phyloP scores from a whole-genome alignment of 2,888 invertebrate genomes.

The Stegophylla sp. region DNA sequence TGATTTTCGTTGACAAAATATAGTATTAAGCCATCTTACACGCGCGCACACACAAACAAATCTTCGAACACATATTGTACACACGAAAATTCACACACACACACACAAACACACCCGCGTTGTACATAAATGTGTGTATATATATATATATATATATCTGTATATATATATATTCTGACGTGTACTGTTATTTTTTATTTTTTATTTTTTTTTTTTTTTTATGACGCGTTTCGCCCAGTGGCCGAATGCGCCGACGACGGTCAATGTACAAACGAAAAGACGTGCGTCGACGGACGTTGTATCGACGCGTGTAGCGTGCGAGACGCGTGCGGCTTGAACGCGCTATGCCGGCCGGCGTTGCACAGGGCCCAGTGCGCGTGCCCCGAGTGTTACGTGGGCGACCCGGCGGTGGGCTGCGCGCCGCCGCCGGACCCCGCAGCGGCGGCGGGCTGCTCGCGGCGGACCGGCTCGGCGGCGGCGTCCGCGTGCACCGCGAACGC shows the following conservation, averaged over 20 bases:
- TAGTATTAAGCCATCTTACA: constrained; percentile 35
- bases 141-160: constrained; percentile 49
- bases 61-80: neutral
- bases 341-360: constrained; percentile 82
- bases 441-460: constrained; percentile 5
- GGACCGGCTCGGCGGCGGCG: neutral
- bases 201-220: constrained; percentile 57
- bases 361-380: constrained; percentile 88
- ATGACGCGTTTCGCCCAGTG: constrained; percentile 66
- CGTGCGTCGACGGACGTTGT: constrained; percentile 89
- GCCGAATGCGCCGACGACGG: constrained; percentile 88
- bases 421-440: constrained; percentile 68
- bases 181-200: constrained; percentile 62
- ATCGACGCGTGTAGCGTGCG: constrained; percentile 88
- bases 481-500: constrained; percentile 45
- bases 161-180: constrained; percentile 61
- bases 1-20: neutral
- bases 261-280: constrained; percentile 90
- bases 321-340: constrained; percentile 87
- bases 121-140: constrained; percentile 1
- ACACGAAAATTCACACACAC: neutral
- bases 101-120: neutral
- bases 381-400: constrained; percentile 85
- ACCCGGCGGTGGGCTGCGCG: constrained; percentile 79
- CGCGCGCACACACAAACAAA: neutral